Base-by-base conservation (phyloP, 2,113 vertebrate species). In the Laterallus jamaicensis region DNA sequence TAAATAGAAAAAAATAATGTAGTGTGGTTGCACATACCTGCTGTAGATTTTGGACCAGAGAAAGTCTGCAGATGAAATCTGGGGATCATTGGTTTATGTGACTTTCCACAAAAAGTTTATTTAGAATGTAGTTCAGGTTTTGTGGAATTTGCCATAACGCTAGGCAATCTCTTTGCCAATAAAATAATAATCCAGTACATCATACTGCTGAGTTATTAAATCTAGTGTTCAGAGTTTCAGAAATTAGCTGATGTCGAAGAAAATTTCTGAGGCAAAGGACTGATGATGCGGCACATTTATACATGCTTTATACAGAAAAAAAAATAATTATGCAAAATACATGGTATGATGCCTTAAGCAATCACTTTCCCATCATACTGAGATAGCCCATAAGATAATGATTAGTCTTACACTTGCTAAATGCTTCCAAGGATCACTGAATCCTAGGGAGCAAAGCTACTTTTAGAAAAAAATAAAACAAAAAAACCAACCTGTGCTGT, bases 201-300 rank as follows among this genome's bases (percentile, higher is more conserved):
- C 24, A 49, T 39, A 77, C 17, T 86, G 68, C 88, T 94, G 79
- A 94, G 32, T 54, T 93, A 88, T 60, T 58, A 52, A 81, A 93
- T 68, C 31, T 70, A 56, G 7, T 93, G 8, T 32, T 88, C 82
- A 69, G 60, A 74, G 69, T 60, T 89, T 79, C 75, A 83, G n/a
- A 92, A 93, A 92, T 81, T 19, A 94, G 73, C 71, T 96, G 73
- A 92, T 40, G 58, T 24, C 83, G 60, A 86, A 90, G n/a, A 58
- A 93, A 95, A 95, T 67, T 88, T 40, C 64, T 93, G 59, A 93
- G 52, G 56, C 31, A 67, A 90, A 83, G 55, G 14, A 77, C 7
- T 90, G 82, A 88, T 90, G 56, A 92, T 67, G 47, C 10, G 1
- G 71, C 31, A 86, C 11, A 64, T 71, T 78, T 78, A n/a, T 54